Evolutionary conservation across 2,797 vertebrate genomes (phyloP), one percentile per base, ranked within the genome.

Genomic region (Malurus splendens): DNA sequence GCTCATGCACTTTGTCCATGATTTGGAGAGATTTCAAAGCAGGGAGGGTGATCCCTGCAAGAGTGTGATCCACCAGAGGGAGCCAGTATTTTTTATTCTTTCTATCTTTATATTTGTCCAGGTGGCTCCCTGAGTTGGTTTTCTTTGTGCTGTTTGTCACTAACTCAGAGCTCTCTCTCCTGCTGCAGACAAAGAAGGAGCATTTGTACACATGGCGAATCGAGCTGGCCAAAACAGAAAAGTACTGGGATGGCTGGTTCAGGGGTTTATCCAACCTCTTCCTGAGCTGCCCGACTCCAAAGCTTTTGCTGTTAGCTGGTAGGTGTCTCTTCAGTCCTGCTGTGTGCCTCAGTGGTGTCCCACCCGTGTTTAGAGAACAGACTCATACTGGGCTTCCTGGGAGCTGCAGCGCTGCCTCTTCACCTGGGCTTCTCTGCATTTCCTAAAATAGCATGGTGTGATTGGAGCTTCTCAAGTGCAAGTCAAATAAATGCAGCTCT

Each of bases 231-330:
- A 99, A 99, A 97, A 99, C 99, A 4, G 99, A 99, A 67, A 99
- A 99, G 91, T 99, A 99, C 93, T 99, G 99, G 99, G 99, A 99
- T 7, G 99, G 99, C 93, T 99, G 99, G 99, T 99, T 99, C 95
- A 97, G 98, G 94, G 99, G 99, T 44, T 97, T 99, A 62, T 99
- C 99, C 39, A 98, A 98, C 80, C 98, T 99, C 81, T 99, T 99
- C 93, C 98, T 99, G 62, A 97, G 97, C 94, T 99, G 98, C 82
- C 93, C 98, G 12, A 98, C 98, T 82, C 99, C 99, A 90, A 99
- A 99, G 93, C 97, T 99, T 64, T 97, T 99, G 39, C 98, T 99
- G 78, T 97, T 99, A 56, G 99, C 99, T 94, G 99, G 99, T 99
- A 95, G 9, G 96, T 94, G n/a, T 27, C 72, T 44, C 45, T 14